Percentiles rank a stretch among this genome's conserved stretches.
Evolutionary conservation across 2,113 vertebrate species (phyloP).

Genomic region (Urocolius indicus): DNA sequence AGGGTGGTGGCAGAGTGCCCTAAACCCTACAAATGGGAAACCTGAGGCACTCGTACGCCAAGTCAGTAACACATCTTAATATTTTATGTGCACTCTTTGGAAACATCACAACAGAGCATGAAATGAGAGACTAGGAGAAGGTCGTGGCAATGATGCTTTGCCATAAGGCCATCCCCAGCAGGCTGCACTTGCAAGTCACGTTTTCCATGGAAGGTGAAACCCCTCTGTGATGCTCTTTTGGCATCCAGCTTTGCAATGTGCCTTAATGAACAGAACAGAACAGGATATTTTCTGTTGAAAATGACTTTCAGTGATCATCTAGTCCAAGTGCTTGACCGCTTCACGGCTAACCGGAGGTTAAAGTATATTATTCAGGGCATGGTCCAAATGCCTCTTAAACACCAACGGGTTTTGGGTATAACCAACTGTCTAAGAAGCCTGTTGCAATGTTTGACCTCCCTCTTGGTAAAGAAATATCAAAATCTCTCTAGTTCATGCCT

Average conservation of each 20-base stretch:
- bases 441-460: background rate
- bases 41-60: background rate
- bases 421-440: background rate
- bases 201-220: background rate
- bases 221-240: accelerated
- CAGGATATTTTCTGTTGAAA: background rate
- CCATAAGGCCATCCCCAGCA: accelerated
- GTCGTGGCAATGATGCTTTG: background rate
- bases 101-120: background rate
- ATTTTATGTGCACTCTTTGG: background rate
- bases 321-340: background rate
- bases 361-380: background rate
- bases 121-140: background rate
- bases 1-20: background rate
- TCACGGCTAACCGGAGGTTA: background rate
- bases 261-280: background rate
- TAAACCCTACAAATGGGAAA: background rate
- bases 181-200: background rate
- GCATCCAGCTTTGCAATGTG: background rate
- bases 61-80: background rate
- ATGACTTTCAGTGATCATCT: background rate
- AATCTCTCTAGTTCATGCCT: background rate
- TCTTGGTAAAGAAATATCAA: background rate
- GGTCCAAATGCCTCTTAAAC: background rate
- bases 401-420: background rate